Conservation (phyloP, 2,113 vertebrate species). For the Chionomys nivalis region DNA sequence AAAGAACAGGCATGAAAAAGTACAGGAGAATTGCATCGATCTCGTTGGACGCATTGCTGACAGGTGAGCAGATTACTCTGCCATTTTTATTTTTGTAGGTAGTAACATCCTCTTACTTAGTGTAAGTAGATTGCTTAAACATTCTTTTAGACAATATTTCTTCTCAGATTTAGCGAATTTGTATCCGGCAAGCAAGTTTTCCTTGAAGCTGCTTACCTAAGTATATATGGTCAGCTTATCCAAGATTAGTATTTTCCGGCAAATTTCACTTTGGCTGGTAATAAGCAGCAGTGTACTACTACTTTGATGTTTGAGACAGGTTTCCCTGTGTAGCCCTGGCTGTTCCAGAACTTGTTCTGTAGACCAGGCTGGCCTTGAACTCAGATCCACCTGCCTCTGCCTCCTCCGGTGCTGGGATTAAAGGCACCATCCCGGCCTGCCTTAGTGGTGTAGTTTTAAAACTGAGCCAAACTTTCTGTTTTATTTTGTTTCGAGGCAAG, state of each 20-base stretch:
- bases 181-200: not conserved
- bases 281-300: not conserved
- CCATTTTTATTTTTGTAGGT: not conserved
- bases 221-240: not conserved
- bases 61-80: constrained; percentile 86
- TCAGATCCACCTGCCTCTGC: not conserved
- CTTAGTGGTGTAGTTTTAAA: constrained; percentile 4
- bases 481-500: not conserved
- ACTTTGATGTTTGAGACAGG: not conserved
- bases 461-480: not conserved
- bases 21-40: constrained; percentile 99
- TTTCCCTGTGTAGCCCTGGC: not conserved
- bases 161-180: not conserved
- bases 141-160: not conserved
- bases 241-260: not conserved
- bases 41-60: constrained; percentile 98
- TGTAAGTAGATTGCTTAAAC: not conserved
- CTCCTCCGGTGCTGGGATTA: not conserved
- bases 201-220: not conserved
- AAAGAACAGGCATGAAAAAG: constrained; percentile 99
- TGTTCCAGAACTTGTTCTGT: not conserved
- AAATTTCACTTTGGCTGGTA: constrained; percentile 6
- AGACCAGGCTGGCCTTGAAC: not conserved
- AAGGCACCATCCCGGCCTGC: not conserved
- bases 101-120: not conserved